Conservation (phyloP, 1,140 invertebrate species). For the Danaus plexippus region DNA sequence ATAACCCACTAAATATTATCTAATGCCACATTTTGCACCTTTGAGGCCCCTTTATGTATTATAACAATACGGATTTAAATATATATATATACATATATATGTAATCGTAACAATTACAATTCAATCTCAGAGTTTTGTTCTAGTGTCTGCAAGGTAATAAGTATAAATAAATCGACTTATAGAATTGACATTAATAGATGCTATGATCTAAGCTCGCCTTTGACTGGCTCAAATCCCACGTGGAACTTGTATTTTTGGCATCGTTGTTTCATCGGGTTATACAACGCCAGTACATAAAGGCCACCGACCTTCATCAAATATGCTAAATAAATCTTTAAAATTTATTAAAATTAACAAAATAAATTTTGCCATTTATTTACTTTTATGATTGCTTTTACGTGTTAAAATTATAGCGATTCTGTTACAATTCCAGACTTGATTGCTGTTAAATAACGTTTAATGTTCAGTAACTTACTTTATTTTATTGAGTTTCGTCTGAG, state of each 20-base stretch:
- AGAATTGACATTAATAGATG: neutral
- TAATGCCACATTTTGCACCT: constrained; percentile 14
- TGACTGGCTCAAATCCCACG: constrained; percentile 30
- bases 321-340: too few relatives aligned
- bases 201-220: constrained; percentile 5
- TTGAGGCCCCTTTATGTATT: too few relatives aligned
- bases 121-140: too few relatives aligned
- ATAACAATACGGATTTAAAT: too few relatives aligned
- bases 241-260: constrained; percentile 65
- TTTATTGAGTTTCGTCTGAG: constrained; percentile 53
- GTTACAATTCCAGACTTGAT: neutral
- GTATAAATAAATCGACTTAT: constrained; percentile 1
- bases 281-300: constrained; percentile 49
- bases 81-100: too few relatives aligned
- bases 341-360: too few relatives aligned
- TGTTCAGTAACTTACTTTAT: constrained; percentile 4
- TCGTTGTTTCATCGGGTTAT: constrained; percentile 52
- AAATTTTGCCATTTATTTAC: too few relatives aligned
- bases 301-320: constrained; percentile 44
- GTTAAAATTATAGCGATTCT: neutral
- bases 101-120: too few relatives aligned
- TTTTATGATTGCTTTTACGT: neutral
- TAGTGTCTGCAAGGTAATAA: too few relatives aligned
- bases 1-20: constrained; percentile 33
- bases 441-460: too few relatives aligned